A percentile compares a stretch with the other conserved stretches of the same genome.
These are phyloP conservation scores for Heteromormyrus szaboi DNA, from an alignment of 2,797 vertebrate genomes.

Conservation along the genomic window DNA sequence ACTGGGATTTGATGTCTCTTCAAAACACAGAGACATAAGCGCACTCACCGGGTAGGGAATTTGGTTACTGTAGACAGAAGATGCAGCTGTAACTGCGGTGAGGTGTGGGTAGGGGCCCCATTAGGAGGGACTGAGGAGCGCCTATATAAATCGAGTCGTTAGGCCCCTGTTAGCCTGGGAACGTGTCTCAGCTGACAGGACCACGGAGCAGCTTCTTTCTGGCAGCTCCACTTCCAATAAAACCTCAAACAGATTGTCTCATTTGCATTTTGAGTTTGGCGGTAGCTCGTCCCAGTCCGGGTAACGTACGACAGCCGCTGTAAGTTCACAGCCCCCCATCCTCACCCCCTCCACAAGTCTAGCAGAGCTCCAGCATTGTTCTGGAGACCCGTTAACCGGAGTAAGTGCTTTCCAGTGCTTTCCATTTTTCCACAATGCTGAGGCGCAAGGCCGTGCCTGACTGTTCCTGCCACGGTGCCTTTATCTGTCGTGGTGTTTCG, in stretches of 20 bases:
- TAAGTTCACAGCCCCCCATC: background rate
- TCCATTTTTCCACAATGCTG: constrained; percentile 39
- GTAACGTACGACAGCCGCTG: constrained; percentile 44
- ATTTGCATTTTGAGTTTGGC: constrained; percentile 85
- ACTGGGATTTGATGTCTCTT: constrained; percentile 59
- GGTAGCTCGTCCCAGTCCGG: constrained; percentile 67
- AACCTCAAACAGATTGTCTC: constrained; percentile 91
- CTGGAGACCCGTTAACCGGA: constrained; percentile 38
- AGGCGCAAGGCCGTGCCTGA: background rate
- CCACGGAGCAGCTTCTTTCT: constrained; percentile 69
- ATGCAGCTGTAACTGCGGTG: background rate
- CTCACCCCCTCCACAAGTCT: constrained; percentile 22
- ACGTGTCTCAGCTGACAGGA: constrained; percentile 87
- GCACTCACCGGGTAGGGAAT: constrained; percentile 70
- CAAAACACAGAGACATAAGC: constrained; percentile 31
- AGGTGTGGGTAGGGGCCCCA: constrained; percentile 85
- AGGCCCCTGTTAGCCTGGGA: constrained; percentile 90
- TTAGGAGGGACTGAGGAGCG: constrained; percentile 76
- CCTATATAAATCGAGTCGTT: constrained; percentile 94
- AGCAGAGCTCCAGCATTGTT: constrained; percentile 22
- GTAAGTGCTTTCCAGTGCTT: constrained; percentile 41
- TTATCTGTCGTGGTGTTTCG: background rate
- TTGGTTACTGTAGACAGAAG: constrained; percentile 75
- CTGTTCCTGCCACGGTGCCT: background rate
- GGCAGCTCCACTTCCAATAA: constrained; percentile 83